Base-by-base conservation (phyloP, 2,888 invertebrate species). In the Rotaria macrura region DNA sequence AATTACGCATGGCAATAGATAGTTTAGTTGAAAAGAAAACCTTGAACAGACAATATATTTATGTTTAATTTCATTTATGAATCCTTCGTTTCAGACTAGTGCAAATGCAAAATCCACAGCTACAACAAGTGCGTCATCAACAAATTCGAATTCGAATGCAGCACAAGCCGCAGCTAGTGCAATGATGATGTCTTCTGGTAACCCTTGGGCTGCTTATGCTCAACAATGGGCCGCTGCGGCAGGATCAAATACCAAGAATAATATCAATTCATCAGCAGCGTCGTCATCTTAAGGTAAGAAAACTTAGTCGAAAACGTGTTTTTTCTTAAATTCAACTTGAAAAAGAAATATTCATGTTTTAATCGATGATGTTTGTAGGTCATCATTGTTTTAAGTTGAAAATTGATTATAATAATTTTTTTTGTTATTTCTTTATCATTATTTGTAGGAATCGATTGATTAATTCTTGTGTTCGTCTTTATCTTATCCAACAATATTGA, bases 201-300 rank as follows among this genome's bases (percentile, higher is more conserved):
- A 55, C 38, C 55, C 85, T 55, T 85, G 85, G 85, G 65, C 65
- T 12, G 65, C 65, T 17, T 65, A 65, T 34, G 65, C 65, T 1
- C 65, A 65, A 38, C 65, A 65, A 65, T 65, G 65, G 34, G 34
- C 38, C 20, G 14, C 17, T 65, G 14, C 65, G 38, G 34, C 65
- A 65, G 20, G 5, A 34, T 65, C 65, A 17, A 38, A 65, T 20
- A 17, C 65, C 17, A 65, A 34, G 1, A 65, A 65, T 34, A 34
- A 34, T 38, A 65, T 5, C 38, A 65, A 29, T 38, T 65, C 34
- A 7, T 65, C 34, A 20, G 20, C 5, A 20, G 7, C 17, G 17
- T 34, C 34, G 17, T 34, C 34, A 34, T 65, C 34, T 34, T 65
- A 34, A 65, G 65, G 65, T 65, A 65, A 65, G 65, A 34, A 34